Evolutionary conservation across 2,797 vertebrate species (phyloP), one percentile per base, ranked within the genome.

Genomic region (Ctenochaetus hawaiiensis): DNA sequence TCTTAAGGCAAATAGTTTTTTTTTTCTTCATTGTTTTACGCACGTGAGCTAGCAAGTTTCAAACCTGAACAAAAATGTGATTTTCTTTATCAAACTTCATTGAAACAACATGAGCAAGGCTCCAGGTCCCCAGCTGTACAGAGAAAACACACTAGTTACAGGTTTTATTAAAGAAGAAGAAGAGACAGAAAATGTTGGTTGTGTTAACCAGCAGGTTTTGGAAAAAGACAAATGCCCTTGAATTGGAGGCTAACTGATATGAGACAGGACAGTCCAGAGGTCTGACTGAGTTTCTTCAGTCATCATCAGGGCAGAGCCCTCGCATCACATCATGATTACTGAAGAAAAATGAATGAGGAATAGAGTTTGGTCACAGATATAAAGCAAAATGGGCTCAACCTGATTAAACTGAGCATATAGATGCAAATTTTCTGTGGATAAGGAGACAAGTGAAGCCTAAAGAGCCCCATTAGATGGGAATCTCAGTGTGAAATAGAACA

Each of bases 391-490:
- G 72, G 49, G 65, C 71, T 74, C 65, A 63, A 48, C 57, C 62
- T 85, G 75, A 85, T 85, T 80, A 84, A 86, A 75, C 43, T 51
- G 72, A 78, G 72, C 83, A 77, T 77, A 79, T 73, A 78, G 80
- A 87, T 89, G 82, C 76, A 87, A 73, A 85, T 82, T 81, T 74
- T 61, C 60, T 39, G 70, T 1, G 43, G 58, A 87, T 78, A 70
- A 83, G 63, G 75, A 79, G 78, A 80, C 81, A 73, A 82, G 74
- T 83, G 66, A 75, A 65, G 79, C 54, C 69, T 77, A 72, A 80
- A 87, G 76, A 88, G 85, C 22, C 57, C 75, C 73, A 80, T 89
- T 84, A 83, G 63, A 76, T 34, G 67, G 20, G 34, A 34, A 79
- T 73, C 58, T 82, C 43, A 53, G 77, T 75, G 75, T 86, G 83